Percentiles rank a stretch among this genome's conserved stretches.
Evolutionary conservation across 2,888 invertebrate species (phyloP).

Genomic region (Catocala nupta): DNA sequence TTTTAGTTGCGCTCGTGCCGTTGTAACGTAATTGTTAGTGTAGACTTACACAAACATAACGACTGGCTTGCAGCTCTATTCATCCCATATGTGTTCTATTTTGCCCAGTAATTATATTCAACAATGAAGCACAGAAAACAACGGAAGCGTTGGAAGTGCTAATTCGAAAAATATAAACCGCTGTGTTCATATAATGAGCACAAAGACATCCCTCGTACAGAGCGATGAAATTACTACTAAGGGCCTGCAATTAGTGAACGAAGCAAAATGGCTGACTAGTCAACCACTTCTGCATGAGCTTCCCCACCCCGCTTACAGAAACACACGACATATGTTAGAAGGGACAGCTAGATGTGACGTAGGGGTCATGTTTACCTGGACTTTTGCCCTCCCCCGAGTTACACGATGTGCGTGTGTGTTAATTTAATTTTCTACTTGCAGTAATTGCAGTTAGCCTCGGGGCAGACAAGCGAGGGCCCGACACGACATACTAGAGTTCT

Average conservation of each 20-base stretch:
- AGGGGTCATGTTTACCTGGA: constrained; percentile 62
- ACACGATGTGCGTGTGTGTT: constrained; percentile 82
- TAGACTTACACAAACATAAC: constrained; percentile 35
- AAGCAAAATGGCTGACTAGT: constrained; percentile 84
- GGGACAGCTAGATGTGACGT: constrained; percentile 43
- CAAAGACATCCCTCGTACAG: constrained; percentile 74
- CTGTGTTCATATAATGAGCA: constrained; percentile 73
- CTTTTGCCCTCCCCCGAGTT: constrained; percentile 69
- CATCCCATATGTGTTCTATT: constrained; percentile 56
- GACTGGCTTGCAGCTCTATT: constrained; percentile 34
- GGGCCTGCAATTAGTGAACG: constrained; percentile 79
- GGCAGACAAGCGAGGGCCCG: constrained; percentile 63
- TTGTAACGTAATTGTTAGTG: constrained; percentile 31
- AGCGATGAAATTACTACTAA: constrained; percentile 81
- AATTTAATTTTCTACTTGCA: constrained; percentile 85
- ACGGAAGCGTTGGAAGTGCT: constrained; percentile 83
- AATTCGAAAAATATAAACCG: constrained; percentile 86
- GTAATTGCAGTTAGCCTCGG: constrained; percentile 77
- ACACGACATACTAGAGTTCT: constrained; percentile 72
- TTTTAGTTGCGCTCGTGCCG: background rate
- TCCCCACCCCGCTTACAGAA: constrained; percentile 21
- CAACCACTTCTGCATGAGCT: constrained; percentile 53
- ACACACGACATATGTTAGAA: constrained; percentile 24
- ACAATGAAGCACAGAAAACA: constrained; percentile 75
- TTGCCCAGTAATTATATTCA: constrained; percentile 67